phyloP scores from a whole-genome alignment of 2,113 vertebrate species.

The Erythrocercus mccallii region DNA sequence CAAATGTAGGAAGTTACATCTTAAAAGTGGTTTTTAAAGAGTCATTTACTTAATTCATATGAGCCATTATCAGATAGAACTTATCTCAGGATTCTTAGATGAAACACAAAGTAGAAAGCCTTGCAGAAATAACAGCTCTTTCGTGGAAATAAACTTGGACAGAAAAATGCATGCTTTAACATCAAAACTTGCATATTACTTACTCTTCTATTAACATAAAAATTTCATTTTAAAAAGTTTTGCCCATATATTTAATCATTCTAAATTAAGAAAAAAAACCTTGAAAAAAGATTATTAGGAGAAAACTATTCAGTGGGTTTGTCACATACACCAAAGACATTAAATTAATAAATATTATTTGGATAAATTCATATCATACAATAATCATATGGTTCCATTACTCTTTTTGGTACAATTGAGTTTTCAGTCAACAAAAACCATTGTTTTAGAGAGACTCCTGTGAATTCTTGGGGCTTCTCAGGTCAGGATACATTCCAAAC shows the following conservation, averaged over 20 bases:
- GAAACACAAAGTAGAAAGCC: not conserved
- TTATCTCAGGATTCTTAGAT: not conserved
- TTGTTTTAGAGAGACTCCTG: not conserved
- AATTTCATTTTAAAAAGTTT: not conserved
- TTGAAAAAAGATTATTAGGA: not conserved
- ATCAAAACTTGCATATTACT: not conserved
- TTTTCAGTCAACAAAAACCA: not conserved
- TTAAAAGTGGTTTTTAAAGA: not conserved
- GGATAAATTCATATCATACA: not conserved
- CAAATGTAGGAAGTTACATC: not conserved
- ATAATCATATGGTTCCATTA: not conserved
- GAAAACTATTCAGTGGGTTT: not conserved
- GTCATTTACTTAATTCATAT: not conserved
- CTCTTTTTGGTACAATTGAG: not conserved
- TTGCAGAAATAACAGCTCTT: not conserved
- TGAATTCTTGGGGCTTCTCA: not conserved
- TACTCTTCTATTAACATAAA: not conserved
- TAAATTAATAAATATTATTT: not conserved
- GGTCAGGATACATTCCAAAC: constrained; percentile 18
- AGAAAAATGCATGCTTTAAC: not conserved
- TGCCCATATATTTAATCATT: not conserved
- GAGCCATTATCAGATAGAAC: not conserved
- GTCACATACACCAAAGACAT: not conserved
- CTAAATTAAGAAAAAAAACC: not conserved
- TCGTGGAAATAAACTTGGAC: not conserved